phyloP scores from a whole-genome alignment of 1,140 invertebrate genomes.

The Maconellicoccus hirsutus region DNA sequence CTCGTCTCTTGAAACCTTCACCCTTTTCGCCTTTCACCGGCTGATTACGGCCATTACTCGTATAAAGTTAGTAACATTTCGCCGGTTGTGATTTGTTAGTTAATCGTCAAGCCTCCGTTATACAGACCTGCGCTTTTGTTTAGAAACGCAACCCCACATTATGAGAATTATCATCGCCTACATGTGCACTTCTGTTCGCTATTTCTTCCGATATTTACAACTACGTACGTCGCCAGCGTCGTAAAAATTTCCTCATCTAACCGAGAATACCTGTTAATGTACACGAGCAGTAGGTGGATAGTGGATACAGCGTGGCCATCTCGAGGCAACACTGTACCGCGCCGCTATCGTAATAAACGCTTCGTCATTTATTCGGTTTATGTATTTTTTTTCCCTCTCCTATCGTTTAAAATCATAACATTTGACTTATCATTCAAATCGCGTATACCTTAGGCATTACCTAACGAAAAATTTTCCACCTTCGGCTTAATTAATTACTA shows the following conservation, averaged over 20 bases:
- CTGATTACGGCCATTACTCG: background rate
- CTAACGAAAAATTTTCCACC: background rate
- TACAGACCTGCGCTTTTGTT: background rate
- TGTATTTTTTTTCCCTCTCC: no score
- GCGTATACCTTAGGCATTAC: background rate
- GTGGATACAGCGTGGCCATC: no score
- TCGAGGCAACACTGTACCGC: no score
- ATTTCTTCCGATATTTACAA: no score
- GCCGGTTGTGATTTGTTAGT: background rate
- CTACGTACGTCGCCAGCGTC: no score
- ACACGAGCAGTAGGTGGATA: no score
- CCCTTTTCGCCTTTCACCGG: background rate
- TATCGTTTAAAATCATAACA: constrained; percentile 1
- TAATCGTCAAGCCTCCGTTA: background rate
- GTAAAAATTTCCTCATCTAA: no score
- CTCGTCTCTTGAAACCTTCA: no score
- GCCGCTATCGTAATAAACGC: background rate
- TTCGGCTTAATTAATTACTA: background rate
- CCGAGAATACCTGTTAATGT: no score
- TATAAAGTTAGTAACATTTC: background rate
- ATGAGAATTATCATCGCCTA: background rate
- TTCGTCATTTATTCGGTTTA: background rate
- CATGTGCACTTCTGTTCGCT: no score
- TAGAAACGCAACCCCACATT: background rate
- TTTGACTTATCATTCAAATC: background rate